Percentiles rank a stretch among this genome's conserved stretches.
Conservation (phyloP, 1,140 invertebrate genomes). For the Chrysoperla carnea region DNA sequence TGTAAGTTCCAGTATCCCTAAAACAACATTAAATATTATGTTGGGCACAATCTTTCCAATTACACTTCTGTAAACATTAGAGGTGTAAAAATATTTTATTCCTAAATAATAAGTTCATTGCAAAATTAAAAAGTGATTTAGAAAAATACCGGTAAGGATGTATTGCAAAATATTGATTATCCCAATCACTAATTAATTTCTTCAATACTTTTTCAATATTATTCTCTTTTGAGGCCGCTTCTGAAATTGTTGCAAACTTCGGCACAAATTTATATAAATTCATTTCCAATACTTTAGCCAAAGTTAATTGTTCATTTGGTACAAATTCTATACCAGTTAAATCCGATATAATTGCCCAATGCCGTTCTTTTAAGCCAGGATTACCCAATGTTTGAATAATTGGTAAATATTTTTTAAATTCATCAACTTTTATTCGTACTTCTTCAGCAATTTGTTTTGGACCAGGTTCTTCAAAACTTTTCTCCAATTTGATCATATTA, state of each 20-base stretch:
- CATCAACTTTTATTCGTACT: conserved; percentile 53
- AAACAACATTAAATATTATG: conserved; percentile 16
- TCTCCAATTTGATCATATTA: conserved; percentile 75
- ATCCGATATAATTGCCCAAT: conserved; percentile 93
- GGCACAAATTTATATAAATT: conserved; percentile 77
- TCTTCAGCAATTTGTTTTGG: conserved; percentile 38
- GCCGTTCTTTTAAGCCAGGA: conserved; percentile 78
- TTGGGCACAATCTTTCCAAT: too few relatives aligned
- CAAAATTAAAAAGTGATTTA: too few relatives aligned
- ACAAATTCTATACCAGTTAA: conserved; percentile 85
- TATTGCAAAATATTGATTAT: conserved; percentile 64
- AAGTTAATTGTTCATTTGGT: conserved; percentile 65
- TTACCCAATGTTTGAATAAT: conserved; percentile 85
- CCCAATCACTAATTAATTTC: conserved; percentile 90
- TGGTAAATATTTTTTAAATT: conserved; percentile 79
- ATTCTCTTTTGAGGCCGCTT: conserved; percentile 90
- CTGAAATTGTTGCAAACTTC: conserved; percentile 85
- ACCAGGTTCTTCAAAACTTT: conserved; percentile 46
- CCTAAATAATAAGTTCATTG: too few relatives aligned
- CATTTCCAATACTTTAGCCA: conserved; percentile 82
- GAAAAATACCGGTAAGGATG: conserved; percentile 42
- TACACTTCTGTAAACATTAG: too few relatives aligned
- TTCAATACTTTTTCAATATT: conserved; percentile 76
- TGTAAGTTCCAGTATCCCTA: conserved; percentile 81
- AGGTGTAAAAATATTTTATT: too few relatives aligned